Base-by-base conservation (phyloP, 1,140 invertebrate species). In the Drosophila persimilis region DNA sequence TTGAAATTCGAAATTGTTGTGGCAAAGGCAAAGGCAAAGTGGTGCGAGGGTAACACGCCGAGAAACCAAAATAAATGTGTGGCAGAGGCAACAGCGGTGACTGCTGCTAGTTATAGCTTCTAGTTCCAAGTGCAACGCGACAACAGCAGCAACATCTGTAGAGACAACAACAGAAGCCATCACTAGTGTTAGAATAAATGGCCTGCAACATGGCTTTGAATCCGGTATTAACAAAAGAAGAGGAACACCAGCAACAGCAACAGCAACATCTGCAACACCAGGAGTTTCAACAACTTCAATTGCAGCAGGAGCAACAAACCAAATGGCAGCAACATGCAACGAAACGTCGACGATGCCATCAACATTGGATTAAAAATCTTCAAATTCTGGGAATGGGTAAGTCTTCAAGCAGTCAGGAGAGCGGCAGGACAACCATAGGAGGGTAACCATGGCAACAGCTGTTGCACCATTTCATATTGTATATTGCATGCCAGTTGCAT, bases 331-430 rank as follows among this genome's bases (percentile, higher is more conserved):
- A 69, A 55, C 76, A 73, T 48, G 61, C 71, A 63, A 80, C 51
- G 61, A 80, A 80, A 39, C 65, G 77, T 26, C 77, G 75, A 66
- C 60, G 51, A 54, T 64, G 73, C 81, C 77, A 67, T 62, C 76
- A 84, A 59, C 80, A 78, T 70, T 85, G 81, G 81, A 85, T 86
- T 75, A 85, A 85, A 86, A 69, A 71, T 72, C 70, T 86, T 64
- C 69, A 69, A 70, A 20, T 86, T 8, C 35, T 86, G 17, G 59
- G 69, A 47, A 47, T 85, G 39, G 81, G 81, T 85, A 63, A 85
- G 81, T 77, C 35, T 13, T 39, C 58, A 53, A 44, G 55, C 50
- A 56, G 11, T 15, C 20, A 48, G 11, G 39, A 26, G 13, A 46
- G 51, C 26, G 44, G 26, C 3, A 41, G 39, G 62, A 31, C 31